phyloP scores from a whole-genome alignment of 2,113 vertebrate genomes.

The Amphiprion ocellaris region DNA sequence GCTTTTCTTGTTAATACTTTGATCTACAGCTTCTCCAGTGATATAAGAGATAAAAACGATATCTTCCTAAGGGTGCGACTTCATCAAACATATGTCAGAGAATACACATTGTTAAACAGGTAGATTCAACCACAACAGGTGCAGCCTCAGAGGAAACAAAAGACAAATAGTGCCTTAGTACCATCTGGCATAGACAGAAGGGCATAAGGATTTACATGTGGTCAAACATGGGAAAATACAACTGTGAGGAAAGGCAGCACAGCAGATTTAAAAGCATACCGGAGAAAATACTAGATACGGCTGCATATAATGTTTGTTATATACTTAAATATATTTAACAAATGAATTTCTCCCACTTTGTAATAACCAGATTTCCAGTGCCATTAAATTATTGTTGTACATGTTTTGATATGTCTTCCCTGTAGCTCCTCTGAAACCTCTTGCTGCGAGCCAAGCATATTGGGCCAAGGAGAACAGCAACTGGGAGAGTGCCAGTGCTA shows the following conservation, averaged over 20 bases:
- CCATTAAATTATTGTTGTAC: neutral
- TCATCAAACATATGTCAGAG: constrained; percentile 26
- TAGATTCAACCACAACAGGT: constrained; percentile 50
- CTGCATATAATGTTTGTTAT: neutral
- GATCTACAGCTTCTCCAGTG: neutral
- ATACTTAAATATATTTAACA: too few relatives aligned
- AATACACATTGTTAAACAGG: constrained; percentile 41
- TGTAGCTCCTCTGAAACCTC: neutral
- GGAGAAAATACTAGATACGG: neutral
- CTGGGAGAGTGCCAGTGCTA: constrained; percentile 16
- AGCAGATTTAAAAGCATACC: neutral
- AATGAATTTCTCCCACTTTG: neutral
- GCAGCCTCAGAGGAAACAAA: constrained; percentile 60
- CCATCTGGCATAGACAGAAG: constrained; percentile 61
- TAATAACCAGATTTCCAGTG: neutral
- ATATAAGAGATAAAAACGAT: neutral
- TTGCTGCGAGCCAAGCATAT: neutral
- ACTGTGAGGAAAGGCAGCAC: constrained; percentile 1
- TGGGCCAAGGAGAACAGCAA: constrained; percentile 15
- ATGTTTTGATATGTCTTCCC: neutral
- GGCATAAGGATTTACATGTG: constrained; percentile 49
- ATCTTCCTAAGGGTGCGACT: neutral
- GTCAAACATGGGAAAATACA: constrained; percentile 45
- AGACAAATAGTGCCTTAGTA: constrained; percentile 54
- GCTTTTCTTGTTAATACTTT: neutral